phyloP scores from a whole-genome alignment of 2,113 vertebrate genomes.

The Ciconia boyciana region DNA sequence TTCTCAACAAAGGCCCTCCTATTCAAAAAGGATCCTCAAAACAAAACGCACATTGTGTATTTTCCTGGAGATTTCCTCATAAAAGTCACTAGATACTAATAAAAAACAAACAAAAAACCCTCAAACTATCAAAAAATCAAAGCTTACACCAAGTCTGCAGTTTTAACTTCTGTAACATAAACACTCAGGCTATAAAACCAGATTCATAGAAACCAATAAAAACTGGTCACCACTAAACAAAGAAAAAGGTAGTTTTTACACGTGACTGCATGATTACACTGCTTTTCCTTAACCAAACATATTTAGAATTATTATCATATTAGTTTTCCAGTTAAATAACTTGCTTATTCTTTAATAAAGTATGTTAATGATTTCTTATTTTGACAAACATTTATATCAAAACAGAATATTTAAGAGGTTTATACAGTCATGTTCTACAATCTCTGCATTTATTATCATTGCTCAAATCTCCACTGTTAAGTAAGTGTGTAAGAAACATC shows the following conservation, averaged over 20 bases:
- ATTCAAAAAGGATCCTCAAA: neutral
- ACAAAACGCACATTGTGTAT: fast-evolving
- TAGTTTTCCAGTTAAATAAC: neutral
- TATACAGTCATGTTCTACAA: neutral
- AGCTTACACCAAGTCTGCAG: neutral
- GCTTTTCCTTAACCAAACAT: neutral
- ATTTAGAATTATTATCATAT: neutral
- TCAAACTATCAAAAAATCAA: neutral
- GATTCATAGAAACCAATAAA: neutral
- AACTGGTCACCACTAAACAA: neutral
- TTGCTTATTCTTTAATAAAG: neutral
- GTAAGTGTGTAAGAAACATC: neutral
- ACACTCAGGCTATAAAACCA: neutral
- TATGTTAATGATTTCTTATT: neutral
- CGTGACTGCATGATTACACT: fast-evolving
- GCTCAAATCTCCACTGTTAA: neutral
- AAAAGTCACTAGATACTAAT: neutral
- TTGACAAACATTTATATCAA: neutral
- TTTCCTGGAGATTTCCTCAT: neutral
- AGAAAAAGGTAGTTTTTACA: neutral
- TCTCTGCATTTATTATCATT: neutral
- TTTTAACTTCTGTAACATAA: neutral
- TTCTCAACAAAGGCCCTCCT: neutral
- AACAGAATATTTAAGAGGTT: neutral
- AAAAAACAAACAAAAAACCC: neutral